phyloP scores from a whole-genome alignment of 2,888 invertebrate genomes.

The Agrenia bidenticulata region DNA sequence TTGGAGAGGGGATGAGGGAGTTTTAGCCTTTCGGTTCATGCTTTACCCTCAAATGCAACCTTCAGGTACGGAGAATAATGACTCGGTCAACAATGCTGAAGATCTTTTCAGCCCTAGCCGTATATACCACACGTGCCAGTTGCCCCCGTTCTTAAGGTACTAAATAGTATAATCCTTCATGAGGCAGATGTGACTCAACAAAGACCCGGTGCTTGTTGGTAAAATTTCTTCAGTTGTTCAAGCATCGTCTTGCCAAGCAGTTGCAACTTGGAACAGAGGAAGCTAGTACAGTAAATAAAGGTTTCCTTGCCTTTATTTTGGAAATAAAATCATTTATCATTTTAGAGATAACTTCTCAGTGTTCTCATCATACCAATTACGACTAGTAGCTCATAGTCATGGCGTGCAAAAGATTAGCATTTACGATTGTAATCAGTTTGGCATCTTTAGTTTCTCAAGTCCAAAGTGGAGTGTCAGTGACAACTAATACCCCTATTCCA shows the following conservation, averaged over 20 bases:
- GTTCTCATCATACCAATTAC: background rate
- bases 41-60: conserved; percentile 1
- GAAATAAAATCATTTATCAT: no score
- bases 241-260: background rate
- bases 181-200: conserved; percentile 8
- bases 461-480: no score
- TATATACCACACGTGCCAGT: conserved; percentile 35
- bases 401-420: background rate
- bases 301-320: background rate
- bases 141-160: conserved; percentile 21
- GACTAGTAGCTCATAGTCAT: background rate
- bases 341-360: no score
- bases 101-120: conserved; percentile 10
- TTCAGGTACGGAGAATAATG: conserved; percentile 14
- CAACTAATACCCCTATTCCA: background rate
- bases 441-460: background rate
- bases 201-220: conserved; percentile 5
- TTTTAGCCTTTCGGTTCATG: background rate
- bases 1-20: background rate
- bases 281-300: background rate
- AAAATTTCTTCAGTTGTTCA: conserved; percentile 2
- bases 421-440: background rate
- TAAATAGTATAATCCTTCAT: conserved; percentile 2
- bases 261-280: background rate
- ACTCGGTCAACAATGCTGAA: background rate